Percentiles rank a stretch among this genome's conserved stretches.
Evolutionary conservation across 1,140 invertebrate genomes (phyloP).

Genomic region (Acyrthosiphon pisum): DNA sequence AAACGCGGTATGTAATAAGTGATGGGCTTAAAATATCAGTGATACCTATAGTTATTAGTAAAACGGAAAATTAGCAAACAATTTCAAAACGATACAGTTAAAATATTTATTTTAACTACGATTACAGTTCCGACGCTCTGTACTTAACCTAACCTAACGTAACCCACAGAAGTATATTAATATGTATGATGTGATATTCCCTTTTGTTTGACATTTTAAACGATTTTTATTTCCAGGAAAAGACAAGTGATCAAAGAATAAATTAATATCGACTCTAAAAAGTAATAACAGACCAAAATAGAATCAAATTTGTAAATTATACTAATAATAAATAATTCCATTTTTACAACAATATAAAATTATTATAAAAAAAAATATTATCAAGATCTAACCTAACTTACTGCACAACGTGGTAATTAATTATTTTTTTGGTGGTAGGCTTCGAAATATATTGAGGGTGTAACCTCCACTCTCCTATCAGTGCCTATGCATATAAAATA

Average conservation of each 20-base stretch:
- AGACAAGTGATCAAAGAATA: background rate
- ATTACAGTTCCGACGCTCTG: too few species aligned
- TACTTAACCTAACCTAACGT: too few species aligned
- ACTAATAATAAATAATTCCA: too few species aligned
- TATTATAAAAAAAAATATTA: background rate
- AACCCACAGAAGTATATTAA: background rate
- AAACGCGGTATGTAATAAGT: background rate
- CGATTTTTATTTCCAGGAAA: background rate
- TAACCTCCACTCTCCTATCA: background rate
- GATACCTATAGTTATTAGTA: background rate
- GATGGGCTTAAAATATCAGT: background rate
- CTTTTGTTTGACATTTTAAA: background rate
- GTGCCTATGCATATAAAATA: background rate
- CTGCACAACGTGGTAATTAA: background rate
- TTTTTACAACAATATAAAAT: too few species aligned
- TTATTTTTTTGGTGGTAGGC: background rate
- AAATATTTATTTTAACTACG: too few species aligned
- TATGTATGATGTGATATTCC: background rate
- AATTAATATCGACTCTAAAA: background rate
- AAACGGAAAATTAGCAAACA: background rate
- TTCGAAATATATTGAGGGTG: too few species aligned
- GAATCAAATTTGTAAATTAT: too few species aligned
- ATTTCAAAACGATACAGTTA: too few species aligned
- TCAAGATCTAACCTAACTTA: background rate
- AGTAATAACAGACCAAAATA: background rate